phyloP scores from a whole-genome alignment of 2,888 invertebrate species.

The Norana najaformis region DNA sequence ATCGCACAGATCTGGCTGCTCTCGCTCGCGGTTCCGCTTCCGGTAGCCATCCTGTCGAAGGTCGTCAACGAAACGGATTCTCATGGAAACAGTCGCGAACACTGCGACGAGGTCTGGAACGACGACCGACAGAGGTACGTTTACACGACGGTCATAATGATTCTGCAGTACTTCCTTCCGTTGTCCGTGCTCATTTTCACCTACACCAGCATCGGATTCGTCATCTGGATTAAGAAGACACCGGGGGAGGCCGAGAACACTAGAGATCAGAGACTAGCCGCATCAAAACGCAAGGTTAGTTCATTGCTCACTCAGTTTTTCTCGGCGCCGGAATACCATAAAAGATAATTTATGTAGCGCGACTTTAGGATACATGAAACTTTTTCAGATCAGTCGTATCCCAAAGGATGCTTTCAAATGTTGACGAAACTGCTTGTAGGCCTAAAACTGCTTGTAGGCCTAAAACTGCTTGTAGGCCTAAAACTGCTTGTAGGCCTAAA shows the following conservation, averaged over 20 bases:
- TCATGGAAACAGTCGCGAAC: conserved; percentile 1
- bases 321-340: neutral
- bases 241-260: conserved; percentile 86
- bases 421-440: too few relatives aligned
- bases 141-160: conserved; percentile 78
- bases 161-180: conserved; percentile 83
- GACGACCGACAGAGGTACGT: conserved; percentile 56
- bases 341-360: neutral
- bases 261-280: conserved; percentile 80
- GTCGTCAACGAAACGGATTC: conserved; percentile 55
- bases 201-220: conserved; percentile 81
- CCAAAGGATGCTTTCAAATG: too few relatives aligned
- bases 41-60: conserved; percentile 75
- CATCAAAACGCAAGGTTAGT: conserved; percentile 84
- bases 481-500: too few relatives aligned
- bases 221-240: conserved; percentile 81
- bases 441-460: too few relatives aligned
- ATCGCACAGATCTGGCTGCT: conserved; percentile 76
- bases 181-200: conserved; percentile 80
- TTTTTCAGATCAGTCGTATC: too few relatives aligned
- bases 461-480: too few relatives aligned
- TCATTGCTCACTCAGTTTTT: conserved; percentile 41
- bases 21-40: conserved; percentile 78
- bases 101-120: conserved; percentile 19
- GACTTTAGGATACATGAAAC: neutral